A percentile compares a stretch with the other conserved stretches of the same genome.
phyloP scores from a whole-genome alignment of 2,888 invertebrate species.

The Cephonodes hylas region DNA sequence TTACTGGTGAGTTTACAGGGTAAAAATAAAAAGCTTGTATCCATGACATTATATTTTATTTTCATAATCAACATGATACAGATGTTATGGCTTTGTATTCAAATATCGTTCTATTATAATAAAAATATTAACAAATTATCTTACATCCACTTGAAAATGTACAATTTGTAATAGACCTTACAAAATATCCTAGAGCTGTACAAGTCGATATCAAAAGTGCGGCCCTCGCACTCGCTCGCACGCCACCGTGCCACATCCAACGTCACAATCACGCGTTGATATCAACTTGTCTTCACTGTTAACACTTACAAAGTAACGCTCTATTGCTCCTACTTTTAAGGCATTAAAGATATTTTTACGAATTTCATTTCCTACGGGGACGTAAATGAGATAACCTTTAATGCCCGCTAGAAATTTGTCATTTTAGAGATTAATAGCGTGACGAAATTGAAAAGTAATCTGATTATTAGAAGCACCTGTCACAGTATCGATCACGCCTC shows the following conservation, averaged over 20 bases:
- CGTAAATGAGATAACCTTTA: constrained; percentile 48
- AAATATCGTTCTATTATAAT: constrained; percentile 77
- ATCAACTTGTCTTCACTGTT: constrained; percentile 50
- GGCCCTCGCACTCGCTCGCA: not conserved
- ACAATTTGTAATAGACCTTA: constrained; percentile 77
- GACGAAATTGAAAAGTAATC: constrained; percentile 45
- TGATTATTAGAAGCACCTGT: constrained; percentile 47
- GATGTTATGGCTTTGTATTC: constrained; percentile 80
- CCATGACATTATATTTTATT: constrained; percentile 73
- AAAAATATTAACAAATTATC: constrained; percentile 81
- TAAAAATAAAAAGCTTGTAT: constrained; percentile 21
- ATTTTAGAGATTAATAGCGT: constrained; percentile 36
- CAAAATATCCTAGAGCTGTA: constrained; percentile 65
- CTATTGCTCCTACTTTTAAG: constrained; percentile 57
- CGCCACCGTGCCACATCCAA: too few relatives aligned
- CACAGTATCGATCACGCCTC: constrained; percentile 32
- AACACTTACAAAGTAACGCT: constrained; percentile 63
- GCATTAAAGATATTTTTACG: constrained; percentile 52
- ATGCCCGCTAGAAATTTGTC: constrained; percentile 46
- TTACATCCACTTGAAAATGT: constrained; percentile 80
- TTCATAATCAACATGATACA: constrained; percentile 79
- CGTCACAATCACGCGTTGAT: constrained; percentile 18
- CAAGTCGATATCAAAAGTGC: constrained; percentile 40
- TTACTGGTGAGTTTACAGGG: too few relatives aligned
- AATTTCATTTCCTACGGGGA: constrained; percentile 42